Conservation (phyloP, 30 jellyfish, hydroid and myxozoan species). For the Sanderia malayensis region DNA sequence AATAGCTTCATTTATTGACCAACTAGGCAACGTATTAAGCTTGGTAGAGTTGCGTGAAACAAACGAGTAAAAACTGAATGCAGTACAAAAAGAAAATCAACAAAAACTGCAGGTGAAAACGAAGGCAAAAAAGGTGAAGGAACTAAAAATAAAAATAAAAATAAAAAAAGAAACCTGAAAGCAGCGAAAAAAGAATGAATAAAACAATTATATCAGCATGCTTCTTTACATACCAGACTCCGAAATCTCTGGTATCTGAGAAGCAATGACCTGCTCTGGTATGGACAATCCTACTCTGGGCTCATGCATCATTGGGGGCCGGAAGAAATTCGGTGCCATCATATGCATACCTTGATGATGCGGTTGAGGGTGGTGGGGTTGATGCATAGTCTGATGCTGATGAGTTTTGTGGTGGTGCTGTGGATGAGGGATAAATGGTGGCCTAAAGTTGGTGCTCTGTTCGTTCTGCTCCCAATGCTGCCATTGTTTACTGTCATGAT, state of each 20-base stretch:
- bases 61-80: no score
- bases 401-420: constrained; percentile 30
- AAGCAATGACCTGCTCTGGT: constrained; percentile 56
- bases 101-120: no score
- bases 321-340: constrained; percentile 35
- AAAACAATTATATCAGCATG: no score
- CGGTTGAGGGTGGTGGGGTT: constrained; percentile 12
- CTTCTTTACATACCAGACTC: constrained; percentile 39
- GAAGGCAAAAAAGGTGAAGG: no score
- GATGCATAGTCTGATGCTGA: constrained; percentile 20
- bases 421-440: constrained; percentile 28
- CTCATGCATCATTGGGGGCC: constrained; percentile 24
- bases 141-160: no score
- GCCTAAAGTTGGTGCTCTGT: neutral
- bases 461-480: constrained; percentile 25
- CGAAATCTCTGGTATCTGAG: constrained; percentile 47
- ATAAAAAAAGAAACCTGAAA: no score
- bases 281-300: constrained; percentile 32
- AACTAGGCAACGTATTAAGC: no score
- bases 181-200: no score
- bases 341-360: constrained; percentile 26
- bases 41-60: no score
- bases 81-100: no score
- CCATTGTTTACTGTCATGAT: constrained; percentile 57
- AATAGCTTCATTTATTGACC: no score